A percentile compares a stretch with the other conserved stretches of the same genome.
These are phyloP conservation scores for Solenopsis invicta DNA, from an alignment of 1,140 invertebrate genomes.

Conservation along the genomic window DNA sequence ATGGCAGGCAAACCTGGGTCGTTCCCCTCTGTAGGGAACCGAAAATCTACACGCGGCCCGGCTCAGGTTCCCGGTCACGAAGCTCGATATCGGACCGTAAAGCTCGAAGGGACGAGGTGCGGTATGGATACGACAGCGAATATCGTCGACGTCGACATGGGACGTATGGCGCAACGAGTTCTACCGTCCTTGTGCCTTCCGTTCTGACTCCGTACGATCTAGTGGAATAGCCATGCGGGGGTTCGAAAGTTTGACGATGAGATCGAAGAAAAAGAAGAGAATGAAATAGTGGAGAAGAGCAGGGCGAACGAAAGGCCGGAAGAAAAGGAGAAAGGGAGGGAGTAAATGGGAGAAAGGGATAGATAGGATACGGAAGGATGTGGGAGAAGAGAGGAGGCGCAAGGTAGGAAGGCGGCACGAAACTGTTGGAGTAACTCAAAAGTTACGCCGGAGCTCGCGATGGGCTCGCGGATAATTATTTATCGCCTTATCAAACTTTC, in stretches of 20 bases:
- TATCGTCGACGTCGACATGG: conserved; percentile 69
- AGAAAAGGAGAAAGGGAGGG: neutral
- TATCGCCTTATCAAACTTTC: conserved; percentile 85
- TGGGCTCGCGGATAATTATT: conserved; percentile 82
- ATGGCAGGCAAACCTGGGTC: conserved; percentile 32
- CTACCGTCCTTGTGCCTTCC: conserved; percentile 33
- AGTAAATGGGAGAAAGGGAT: conserved; percentile 3
- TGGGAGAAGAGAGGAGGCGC: neutral
- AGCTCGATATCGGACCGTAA: conserved; percentile 72
- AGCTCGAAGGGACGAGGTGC: conserved; percentile 58
- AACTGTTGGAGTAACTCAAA: conserved; percentile 77
- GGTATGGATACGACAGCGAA: conserved; percentile 74
- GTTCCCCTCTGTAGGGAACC: conserved; percentile 59
- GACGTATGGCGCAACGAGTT: conserved; percentile 60
- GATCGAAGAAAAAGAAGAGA: conserved; percentile 60
- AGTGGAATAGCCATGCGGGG: conserved; percentile 38
- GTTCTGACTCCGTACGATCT: conserved; percentile 27
- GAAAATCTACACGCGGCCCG: conserved; percentile 67
- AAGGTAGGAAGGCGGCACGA: conserved; percentile 39
- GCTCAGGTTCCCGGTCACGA: conserved; percentile 72
- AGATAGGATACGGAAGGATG: conserved; percentile 36
- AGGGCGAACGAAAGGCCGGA: neutral
- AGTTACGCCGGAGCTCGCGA: conserved; percentile 75
- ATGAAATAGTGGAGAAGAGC: neutral
- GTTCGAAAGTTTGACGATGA: conserved; percentile 70